phyloP scores from a whole-genome alignment of 2,113 vertebrate genomes.

The Cinclus cinclus region DNA sequence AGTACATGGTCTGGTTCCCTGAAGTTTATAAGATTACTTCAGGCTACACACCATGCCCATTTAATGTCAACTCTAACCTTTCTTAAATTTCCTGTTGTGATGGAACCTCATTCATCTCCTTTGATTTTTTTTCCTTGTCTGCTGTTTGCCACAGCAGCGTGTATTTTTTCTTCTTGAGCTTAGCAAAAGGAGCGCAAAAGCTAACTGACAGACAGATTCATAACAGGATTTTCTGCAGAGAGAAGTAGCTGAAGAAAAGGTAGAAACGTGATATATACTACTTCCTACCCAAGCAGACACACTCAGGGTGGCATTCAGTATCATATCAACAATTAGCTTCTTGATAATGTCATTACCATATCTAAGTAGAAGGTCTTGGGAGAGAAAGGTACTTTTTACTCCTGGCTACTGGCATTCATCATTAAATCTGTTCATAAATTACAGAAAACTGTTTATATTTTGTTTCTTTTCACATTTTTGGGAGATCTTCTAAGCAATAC shows the following conservation, averaged over 20 bases:
- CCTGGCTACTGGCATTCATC: neutral
- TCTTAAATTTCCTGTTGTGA: neutral
- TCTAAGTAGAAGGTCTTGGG: neutral
- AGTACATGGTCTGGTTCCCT: neutral
- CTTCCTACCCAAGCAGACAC: neutral
- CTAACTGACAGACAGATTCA: neutral
- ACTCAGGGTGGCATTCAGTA: neutral
- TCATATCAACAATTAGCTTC: neutral
- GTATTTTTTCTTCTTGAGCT: neutral
- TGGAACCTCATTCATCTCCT: neutral
- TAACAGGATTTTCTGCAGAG: neutral
- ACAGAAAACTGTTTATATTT: neutral
- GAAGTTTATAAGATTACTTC: conserved; percentile 12
- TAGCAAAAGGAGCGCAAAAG: neutral
- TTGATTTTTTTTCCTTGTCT: neutral
- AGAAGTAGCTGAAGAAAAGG: neutral
- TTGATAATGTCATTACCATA: neutral
- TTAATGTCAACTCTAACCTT: conserved; percentile 1
- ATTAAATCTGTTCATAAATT: neutral
- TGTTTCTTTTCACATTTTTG: neutral
- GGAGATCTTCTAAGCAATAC: neutral
- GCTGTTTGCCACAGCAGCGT: neutral
- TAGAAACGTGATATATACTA: neutral
- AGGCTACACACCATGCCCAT: neutral
- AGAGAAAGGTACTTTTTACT: neutral